Base-by-base conservation (phyloP, 2,797 vertebrate species). In the Todus mexicanus region DNA sequence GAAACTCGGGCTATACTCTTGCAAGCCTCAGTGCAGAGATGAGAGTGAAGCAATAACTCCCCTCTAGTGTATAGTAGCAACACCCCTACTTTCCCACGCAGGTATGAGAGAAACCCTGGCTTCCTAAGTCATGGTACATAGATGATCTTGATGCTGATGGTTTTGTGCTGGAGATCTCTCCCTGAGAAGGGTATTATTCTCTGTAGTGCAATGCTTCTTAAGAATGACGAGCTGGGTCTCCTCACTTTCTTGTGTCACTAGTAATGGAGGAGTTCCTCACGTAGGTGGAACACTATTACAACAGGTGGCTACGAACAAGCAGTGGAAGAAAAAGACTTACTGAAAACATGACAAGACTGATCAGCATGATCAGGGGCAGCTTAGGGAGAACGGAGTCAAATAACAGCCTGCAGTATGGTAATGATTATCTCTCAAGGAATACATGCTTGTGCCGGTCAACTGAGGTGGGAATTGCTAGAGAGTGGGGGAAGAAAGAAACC, bases 11-110 rank as follows among this genome's bases (percentile, higher is more conserved):
- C 43, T 88, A 1, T 26, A 25, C 47, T 48, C 23, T 40, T 48
- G 50, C 0, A 0, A 60, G 25, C 18, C n/a, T 59, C 2, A 1
- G 31, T 6, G 6, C 15, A 17, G 15, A 15, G 35, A 40, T 27
- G 18, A 26, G 61, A 43, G 20, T 1, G 4, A 35, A 59, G 68
- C 22, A 54, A 51, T 26, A 81, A 43, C 37, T 75, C 31, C 16
- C 22, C 45, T 42, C 43, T 73, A 47, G 15, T 37, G 17, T 1
- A 31, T 25, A 54, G 47, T 20, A 78, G 50, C 68, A 72, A 69
- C 4, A 7, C 10, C 8, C 11, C 6, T 11, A 1, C 45, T 61
- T 48, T 56, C 33, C 26, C 57, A 35, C 53, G 57, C 47, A 92
- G 35, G 15, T 54, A 35, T 0, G 4, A 43, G 12, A 64, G 65